Base-by-base conservation (phyloP, 23 tunicate genomes). In the Trididemnum clinides region DNA sequence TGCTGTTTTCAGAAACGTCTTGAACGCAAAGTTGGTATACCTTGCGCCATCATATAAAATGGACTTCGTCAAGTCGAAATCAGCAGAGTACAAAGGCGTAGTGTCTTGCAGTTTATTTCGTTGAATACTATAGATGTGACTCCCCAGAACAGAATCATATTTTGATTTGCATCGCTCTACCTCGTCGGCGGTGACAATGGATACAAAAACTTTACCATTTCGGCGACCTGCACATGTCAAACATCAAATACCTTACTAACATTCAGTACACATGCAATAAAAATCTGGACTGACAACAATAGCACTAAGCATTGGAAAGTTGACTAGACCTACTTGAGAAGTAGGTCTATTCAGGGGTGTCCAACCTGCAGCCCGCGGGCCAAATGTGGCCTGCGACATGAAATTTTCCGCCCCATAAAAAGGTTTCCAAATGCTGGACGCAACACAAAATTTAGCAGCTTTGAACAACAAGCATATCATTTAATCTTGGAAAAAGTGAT, bases 51-150 rank as follows among this genome's bases (percentile, higher is more conserved):
- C 34, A 1, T 57, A 64, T 44, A 82, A 33, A 32, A 28, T 49
- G 39, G 57, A n/a, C 25, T 62, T 81, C 23, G 84, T 81, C 64
- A 84, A 38, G 29, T 91, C 96, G 39, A 80, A 90, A 36, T 85
- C 95, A 5, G 81, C 83, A 15, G 71, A 6, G 51, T 91, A 91
- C 28, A 91, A 80, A 0, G 85, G 63, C 28, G 86, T 19, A 2
- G 83, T 80, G 78, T 91, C 87, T 35, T 34, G 30, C 28, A 86
- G 50, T 50, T 81, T 75, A 15, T 80, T 49, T 82, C 86, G 81
- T 38, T 91, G 96, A 4, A 91, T 84, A 50, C 96, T 86, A 72
- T 91, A 91, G 3, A 71, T 33, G 15, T 77, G 72, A 80, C 74
- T 62, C n/a, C 79, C 57, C 1, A 72, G 20, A 39, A 91, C 90